Conservation (phyloP, 2,113 vertebrate species). For the Ictalurus furcatus region DNA sequence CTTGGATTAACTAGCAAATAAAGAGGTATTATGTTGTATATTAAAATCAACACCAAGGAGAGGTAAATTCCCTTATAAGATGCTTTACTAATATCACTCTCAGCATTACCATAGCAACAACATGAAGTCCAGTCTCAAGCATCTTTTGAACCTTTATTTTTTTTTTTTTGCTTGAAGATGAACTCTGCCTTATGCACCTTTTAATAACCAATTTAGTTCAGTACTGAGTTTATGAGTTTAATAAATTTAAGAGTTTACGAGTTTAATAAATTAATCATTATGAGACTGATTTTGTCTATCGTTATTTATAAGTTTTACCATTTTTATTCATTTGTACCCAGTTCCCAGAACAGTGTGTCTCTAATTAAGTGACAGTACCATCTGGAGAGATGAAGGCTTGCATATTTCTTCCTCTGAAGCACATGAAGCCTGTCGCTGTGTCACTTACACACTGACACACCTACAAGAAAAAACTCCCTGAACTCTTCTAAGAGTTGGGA, state of each 20-base stretch:
- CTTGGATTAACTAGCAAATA: slow-evolving; percentile 57
- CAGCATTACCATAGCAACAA: slow-evolving; percentile 53
- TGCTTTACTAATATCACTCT: slow-evolving; percentile 41
- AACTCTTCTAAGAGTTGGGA: not conserved
- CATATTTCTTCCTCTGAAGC: slow-evolving; percentile 21
- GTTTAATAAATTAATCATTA: not conserved
- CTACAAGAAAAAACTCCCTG: not conserved
- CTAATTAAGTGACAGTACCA: slow-evolving; percentile 23
- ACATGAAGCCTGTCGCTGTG: slow-evolving; percentile 20
- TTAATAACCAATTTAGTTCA: not conserved
- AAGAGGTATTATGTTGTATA: slow-evolving; percentile 56
- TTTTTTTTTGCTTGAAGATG: not conserved
- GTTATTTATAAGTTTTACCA: not conserved
- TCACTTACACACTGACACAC: not conserved
- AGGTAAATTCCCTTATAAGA: slow-evolving; percentile 44
- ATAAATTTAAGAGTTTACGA: not conserved
- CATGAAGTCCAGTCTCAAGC: slow-evolving; percentile 20
- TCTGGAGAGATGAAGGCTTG: slow-evolving; percentile 28
- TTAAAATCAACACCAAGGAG: slow-evolving; percentile 55
- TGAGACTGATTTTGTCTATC: not conserved
- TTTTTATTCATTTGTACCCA: not conserved
- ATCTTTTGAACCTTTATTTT: slow-evolving; percentile 1
- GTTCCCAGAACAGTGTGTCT: not conserved
- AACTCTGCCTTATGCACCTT: not conserved
- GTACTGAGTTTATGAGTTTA: not conserved